A percentile compares a stretch with the other conserved stretches of the same genome.
Evolutionary conservation across 2,113 vertebrate species (phyloP).

Genomic region (Alaudala cheleensis): DNA sequence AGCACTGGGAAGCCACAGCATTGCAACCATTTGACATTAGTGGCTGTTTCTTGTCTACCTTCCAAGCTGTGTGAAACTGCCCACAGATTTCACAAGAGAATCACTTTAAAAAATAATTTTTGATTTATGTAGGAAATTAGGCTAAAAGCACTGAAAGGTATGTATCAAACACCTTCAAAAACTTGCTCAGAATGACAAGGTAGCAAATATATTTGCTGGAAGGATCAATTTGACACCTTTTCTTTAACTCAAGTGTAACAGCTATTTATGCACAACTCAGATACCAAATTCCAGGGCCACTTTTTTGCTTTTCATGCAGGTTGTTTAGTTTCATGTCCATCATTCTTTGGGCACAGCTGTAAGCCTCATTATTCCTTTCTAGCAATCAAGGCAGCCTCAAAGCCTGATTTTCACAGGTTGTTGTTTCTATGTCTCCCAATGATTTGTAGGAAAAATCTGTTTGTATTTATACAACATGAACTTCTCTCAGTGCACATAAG

Average conservation of each 20-base stretch:
- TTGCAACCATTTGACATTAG: not conserved
- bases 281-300: not conserved
- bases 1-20: not conserved
- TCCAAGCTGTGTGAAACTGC: not conserved
- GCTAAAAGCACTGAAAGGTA: not conserved
- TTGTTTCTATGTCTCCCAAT: not conserved
- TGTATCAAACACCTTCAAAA: not conserved
- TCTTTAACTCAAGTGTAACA: not conserved
- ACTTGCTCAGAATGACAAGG: not conserved
- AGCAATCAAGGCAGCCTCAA: not conserved
- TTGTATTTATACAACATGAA: not conserved
- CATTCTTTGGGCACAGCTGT: not conserved
- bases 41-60: not conserved
- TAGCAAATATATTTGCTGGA: not conserved
- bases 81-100: not conserved
- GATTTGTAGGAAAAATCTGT: not conserved
- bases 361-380: not conserved
- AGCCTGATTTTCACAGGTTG: not conserved
- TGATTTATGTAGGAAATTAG: not conserved
- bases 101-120: not conserved
- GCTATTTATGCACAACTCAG: not conserved
- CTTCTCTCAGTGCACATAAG: not conserved
- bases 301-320: not conserved
- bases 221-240: not conserved
- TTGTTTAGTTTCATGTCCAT: not conserved